Evolutionary conservation across 2,888 invertebrate genomes (phyloP), one percentile per base, ranked within the genome.

Genomic region (Chaetogeoica ovagalla): DNA sequence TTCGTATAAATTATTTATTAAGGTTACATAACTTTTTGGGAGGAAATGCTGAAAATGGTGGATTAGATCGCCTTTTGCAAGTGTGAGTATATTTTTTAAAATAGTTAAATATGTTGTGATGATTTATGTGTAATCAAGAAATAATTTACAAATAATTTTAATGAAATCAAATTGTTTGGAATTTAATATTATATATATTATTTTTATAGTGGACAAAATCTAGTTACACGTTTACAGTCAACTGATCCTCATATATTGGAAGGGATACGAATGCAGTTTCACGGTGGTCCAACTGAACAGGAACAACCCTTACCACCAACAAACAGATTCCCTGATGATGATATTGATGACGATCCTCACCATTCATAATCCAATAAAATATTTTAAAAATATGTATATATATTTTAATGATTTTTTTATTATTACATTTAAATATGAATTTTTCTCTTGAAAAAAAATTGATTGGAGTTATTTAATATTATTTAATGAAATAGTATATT

Each of bases 11-110:
- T 30, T 30, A 39, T 15, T 69, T 60, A 9, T 79, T 39, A 55
- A 79, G 79, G 8, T 57, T 79, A 7, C 65, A 23, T 30, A 57
- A 71, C 13, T 57, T 79, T 57, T 55, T 79, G 17, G 71, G 71
- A 65, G 30, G 60, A 59, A 7, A 1, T 52, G 0, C 37, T 69
- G 66, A 57, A 7, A 23, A 19, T 60, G 63, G 21, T 57, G 79
- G 79, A 71, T 43, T 79, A 30, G 71, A 79, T 43, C 65, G 79
- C 57, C 57, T 79, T 11, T 65, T 79, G 79, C 71, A 79, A 71
- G 79, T 79, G 79, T 79, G 4, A 71, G 79, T 71, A 77, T 55
- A 65, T 65, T 73, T 59, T 19, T 21, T 52, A 52, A 52, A 52
- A 52, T 52, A 13, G 15, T 52, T 4, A 55, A 55, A 55, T 55